A percentile compares a stretch with the other conserved stretches of the same genome.
These are phyloP conservation scores for Buphagus erythrorhynchus DNA, from an alignment of 2,797 vertebrate species.

Conservation along the genomic window DNA sequence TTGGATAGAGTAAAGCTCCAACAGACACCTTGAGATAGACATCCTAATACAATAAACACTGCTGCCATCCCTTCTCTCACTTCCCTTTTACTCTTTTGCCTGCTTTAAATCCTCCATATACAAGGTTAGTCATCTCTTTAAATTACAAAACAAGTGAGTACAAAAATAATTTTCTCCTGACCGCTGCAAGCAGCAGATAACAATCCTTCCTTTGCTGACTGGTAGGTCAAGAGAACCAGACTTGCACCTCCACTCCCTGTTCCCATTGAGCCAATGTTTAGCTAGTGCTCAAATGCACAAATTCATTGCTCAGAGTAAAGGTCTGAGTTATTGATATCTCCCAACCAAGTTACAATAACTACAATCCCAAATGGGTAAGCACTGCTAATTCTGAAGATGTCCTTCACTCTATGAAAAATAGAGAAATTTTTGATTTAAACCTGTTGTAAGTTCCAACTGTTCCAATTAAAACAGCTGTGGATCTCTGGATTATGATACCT, in stretches of 20 bases:
- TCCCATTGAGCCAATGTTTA: not conserved
- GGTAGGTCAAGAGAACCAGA: not conserved
- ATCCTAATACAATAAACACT: not conserved
- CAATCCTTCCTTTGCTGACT: not conserved
- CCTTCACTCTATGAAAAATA: not conserved
- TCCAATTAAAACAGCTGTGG: not conserved
- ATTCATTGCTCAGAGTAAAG: not conserved
- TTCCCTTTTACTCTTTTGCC: not conserved
- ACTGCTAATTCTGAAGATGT: not conserved
- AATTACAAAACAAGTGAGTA: not conserved
- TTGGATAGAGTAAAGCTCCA: not conserved
- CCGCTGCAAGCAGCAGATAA: not conserved
- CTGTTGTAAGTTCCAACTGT: not conserved
- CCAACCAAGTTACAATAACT: not conserved
- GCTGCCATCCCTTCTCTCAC: not conserved
- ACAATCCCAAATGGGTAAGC: rapidly evolving
- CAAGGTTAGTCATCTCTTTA: not conserved
- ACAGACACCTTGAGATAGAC: not conserved
- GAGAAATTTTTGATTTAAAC: not conserved
- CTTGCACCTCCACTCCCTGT: rapidly evolving
- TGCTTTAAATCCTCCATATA: not conserved
- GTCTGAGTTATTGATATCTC: not conserved
- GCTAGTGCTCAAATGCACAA: not conserved
- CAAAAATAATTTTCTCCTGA: not conserved
- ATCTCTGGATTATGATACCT: not conserved